These are phyloP conservation scores for Drosophila vallismaia DNA, from an alignment of 2,888 invertebrate genomes.

Conservation along the genomic window DNA sequence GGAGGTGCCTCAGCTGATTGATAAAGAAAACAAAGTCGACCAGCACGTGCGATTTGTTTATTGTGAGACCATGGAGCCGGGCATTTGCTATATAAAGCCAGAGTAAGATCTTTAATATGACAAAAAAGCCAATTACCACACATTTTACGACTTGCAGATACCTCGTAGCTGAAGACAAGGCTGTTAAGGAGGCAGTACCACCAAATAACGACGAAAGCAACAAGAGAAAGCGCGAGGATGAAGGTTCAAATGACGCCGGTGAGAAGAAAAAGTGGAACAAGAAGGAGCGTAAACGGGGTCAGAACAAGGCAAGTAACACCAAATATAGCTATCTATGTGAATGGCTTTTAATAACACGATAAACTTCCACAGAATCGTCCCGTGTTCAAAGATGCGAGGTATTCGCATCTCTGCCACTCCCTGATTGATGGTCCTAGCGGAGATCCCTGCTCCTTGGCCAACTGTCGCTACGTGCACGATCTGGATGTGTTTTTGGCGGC, in stretches of 20 bases:
- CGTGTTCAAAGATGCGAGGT: constrained; percentile 81
- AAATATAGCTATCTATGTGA: no score
- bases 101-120: constrained; percentile 60
- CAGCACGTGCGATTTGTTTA: constrained; percentile 60
- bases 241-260: constrained; percentile 50
- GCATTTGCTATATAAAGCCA: constrained; percentile 82
- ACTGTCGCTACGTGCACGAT: constrained; percentile 92
- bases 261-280: constrained; percentile 49
- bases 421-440: constrained; percentile 79
- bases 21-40: constrained; percentile 12
- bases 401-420: constrained; percentile 80
- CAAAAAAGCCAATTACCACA: background rate
- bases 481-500: constrained; percentile 89
- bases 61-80: constrained; percentile 77
- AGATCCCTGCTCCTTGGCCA: constrained; percentile 85
- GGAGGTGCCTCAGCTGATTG: constrained; percentile 25
- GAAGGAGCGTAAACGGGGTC: constrained; percentile 81
- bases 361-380: constrained; percentile 78
- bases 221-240: constrained; percentile 63
- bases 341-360: no score
- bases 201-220: constrained; percentile 42
- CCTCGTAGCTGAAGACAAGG: constrained; percentile 45
- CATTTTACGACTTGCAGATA: constrained; percentile 36
- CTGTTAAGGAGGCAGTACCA: background rate
- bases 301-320: constrained; percentile 78